Evolutionary conservation across 2,797 vertebrate genomes (phyloP), one percentile per base, ranked within the genome.

Genomic region (Morus bassanus): DNA sequence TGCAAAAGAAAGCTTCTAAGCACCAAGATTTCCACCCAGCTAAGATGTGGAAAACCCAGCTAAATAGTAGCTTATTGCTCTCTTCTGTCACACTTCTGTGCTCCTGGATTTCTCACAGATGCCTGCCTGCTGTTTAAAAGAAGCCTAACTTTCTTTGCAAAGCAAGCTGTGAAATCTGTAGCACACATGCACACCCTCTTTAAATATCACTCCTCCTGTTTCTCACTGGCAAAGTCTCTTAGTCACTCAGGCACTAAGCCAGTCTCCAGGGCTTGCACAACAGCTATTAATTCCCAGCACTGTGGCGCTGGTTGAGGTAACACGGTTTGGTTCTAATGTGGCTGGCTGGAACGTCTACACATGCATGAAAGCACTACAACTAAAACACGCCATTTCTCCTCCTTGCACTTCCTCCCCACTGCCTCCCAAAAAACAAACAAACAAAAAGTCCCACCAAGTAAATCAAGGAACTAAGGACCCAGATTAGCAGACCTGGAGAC

Each of bases 131-230:
- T 74, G 28, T 39, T 95, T 85, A 61, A 72, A 90, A 79, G 53
- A 51, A 84, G 14, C 43, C 48, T 43, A 77, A 83, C 51, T 80
- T 91, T 14, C 57, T 51, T 53, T 59, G 48, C 67, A 85, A 82
- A 88, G 72, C n/a, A 84, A 96, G 57, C 46, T 61, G 48, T 81
- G 82, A 89, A 57, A 88, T 73, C 74, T 61, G 61, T 45, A 74
- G 57, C 5, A 5, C 65, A 68, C 8, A 6, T 18, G 67, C 24
- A 85, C 17, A 33, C 7, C 21, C 22, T 28, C 74, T 83, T 83
- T 72, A 90, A 88, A 81, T 64, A 85, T 7, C 9, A 18, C 12
- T 82, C 19, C 27, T 48, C 46, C 56, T 41, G 48, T 57, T 63
- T 33, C 84, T 80, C 68, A 54, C 24, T 5, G 0, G 48, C 64